These are phyloP conservation scores for Trissonchulus latispiculum DNA, from an alignment of 2,888 invertebrate genomes.

Conservation along the genomic window DNA sequence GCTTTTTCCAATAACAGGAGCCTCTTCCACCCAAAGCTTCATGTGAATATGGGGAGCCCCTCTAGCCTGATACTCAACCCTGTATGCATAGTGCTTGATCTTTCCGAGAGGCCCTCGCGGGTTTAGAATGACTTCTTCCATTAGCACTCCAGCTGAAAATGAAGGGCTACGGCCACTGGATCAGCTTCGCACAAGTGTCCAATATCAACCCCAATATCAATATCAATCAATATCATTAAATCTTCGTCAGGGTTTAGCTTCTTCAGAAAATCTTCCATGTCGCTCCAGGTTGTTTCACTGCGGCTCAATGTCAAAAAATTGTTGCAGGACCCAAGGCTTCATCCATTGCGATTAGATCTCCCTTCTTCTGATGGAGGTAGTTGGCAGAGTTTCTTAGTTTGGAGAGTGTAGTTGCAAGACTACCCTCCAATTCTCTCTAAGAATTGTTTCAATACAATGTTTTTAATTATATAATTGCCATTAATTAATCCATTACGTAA, in stretches of 20 bases:
- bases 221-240: too few relatives aligned
- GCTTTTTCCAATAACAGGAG: not conserved
- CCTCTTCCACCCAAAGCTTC: not conserved
- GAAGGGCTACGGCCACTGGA: not conserved
- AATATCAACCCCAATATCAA: not conserved
- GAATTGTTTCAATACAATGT: too few relatives aligned
- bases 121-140: not conserved
- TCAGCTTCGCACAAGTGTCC: not conserved
- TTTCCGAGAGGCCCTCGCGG: not conserved
- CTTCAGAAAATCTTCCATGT: not conserved
- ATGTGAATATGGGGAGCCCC: too few relatives aligned
- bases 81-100: not conserved
- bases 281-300: not conserved
- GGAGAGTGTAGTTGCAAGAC: not conserved
- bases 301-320: not conserved
- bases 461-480: too few relatives aligned
- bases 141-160: not conserved
- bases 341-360: too few relatives aligned
- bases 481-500: too few relatives aligned
- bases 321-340: not conserved
- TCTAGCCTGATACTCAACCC: not conserved
- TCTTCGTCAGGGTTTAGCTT: not conserved
- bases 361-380: too few relatives aligned
- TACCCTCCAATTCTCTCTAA: not conserved
- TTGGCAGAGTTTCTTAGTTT: not conserved